phyloP scores from a whole-genome alignment of 92 coral and sea anemone genomes.

The Isaurus tuberculatus region DNA sequence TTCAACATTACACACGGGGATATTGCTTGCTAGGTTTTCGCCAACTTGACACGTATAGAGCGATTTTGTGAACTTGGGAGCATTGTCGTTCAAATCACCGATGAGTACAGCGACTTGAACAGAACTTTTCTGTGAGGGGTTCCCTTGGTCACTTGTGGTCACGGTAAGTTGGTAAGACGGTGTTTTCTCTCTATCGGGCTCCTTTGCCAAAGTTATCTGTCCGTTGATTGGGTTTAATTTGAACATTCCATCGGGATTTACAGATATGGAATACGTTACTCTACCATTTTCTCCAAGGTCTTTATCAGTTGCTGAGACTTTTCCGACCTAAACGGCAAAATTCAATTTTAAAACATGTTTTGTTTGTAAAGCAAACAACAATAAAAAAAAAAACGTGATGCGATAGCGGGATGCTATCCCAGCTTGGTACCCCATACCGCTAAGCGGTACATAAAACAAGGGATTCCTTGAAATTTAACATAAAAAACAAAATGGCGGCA shows the following conservation, averaged over 20 bases:
- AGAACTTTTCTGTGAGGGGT: constrained; percentile 52
- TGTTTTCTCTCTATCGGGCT: constrained; percentile 74
- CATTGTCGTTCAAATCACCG: constrained; percentile 84
- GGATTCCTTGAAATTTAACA: no score
- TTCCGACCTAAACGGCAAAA: constrained; percentile 59
- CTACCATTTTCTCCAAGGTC: constrained; percentile 74
- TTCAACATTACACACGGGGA: constrained; percentile 83
- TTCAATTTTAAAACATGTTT: no score
- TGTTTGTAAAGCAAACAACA: no score
- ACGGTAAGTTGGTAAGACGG: constrained; percentile 69
- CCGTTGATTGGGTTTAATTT: constrained; percentile 64
- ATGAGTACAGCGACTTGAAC: constrained; percentile 78
- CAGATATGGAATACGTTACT: constrained; percentile 60
- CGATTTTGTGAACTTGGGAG: constrained; percentile 70
- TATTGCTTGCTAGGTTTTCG: constrained; percentile 75
- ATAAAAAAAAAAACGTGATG: no score
- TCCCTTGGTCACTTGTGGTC: constrained; percentile 87
- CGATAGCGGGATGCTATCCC: no score
- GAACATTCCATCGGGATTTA: constrained; percentile 48
- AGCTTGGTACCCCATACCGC: no score
- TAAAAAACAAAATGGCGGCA: no score
- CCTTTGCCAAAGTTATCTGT: constrained; percentile 50
- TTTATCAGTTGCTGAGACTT: constrained; percentile 76
- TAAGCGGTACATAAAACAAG: no score
- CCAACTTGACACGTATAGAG: constrained; percentile 77